A percentile compares a stretch with the other conserved stretches of the same genome.
Conservation (phyloP, 2,888 invertebrate genomes). For the Ormyrus labotus region DNA sequence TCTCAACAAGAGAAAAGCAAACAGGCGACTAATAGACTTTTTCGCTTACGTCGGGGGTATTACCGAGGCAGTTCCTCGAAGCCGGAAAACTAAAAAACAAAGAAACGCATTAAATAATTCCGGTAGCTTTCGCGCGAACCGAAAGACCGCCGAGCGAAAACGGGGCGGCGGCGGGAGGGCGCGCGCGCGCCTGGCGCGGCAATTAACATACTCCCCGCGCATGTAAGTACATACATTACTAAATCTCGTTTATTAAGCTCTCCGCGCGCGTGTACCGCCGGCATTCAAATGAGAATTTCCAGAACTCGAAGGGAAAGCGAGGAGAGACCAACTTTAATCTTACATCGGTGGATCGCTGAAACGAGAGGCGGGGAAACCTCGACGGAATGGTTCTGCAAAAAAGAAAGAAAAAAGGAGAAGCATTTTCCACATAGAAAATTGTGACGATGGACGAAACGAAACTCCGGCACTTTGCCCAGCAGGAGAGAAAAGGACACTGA, state of each 20-base stretch:
- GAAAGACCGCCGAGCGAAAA: too few relatives aligned
- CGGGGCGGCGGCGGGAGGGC: too few relatives aligned
- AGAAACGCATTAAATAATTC: slow-evolving; percentile 10
- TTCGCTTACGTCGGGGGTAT: neutral
- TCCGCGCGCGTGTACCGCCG: neutral
- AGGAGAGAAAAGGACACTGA: neutral
- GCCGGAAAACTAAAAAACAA: neutral
- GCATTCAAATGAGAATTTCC: slow-evolving; percentile 14
- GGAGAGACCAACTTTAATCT: neutral
- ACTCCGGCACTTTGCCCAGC: neutral
- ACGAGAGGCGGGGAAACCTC: too few relatives aligned
- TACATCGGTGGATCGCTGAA: neutral
- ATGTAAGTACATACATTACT: slow-evolving; percentile 16
- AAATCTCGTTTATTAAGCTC: slow-evolving; percentile 32
- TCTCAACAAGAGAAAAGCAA: too few relatives aligned
- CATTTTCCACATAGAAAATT: slow-evolving; percentile 15
- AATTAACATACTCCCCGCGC: slow-evolving; percentile 20
- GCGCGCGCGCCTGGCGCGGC: neutral
- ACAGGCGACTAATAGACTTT: too few relatives aligned
- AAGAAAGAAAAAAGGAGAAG: neutral
- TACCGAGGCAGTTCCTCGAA: neutral
- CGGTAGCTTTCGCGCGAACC: neutral
- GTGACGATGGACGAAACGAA: neutral
- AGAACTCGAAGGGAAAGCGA: neutral
- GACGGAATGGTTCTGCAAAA: neutral